Evolutionary conservation across 2,888 invertebrate genomes (phyloP).

Genomic region (Campaea margaritaria): DNA sequence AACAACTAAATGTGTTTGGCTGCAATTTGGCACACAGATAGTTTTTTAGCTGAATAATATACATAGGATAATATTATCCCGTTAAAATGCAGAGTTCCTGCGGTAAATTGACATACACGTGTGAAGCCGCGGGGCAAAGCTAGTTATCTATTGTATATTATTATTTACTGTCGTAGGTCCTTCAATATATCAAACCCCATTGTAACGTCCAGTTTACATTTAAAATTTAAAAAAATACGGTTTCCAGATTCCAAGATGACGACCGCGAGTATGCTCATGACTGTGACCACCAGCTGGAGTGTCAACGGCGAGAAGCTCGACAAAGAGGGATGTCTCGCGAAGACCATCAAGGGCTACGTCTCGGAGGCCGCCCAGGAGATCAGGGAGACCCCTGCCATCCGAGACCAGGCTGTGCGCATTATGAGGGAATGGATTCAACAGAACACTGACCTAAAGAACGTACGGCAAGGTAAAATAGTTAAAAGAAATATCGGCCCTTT

Average conservation of each 20-base stretch:
- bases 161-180: no score
- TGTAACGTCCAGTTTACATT: no score
- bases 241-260: conserved; percentile 59
- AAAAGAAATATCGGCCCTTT: no score
- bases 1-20: no score
- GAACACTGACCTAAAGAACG: conserved; percentile 88
- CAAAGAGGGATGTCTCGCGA: conserved; percentile 58
- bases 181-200: no score
- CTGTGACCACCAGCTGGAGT: conserved; percentile 71
- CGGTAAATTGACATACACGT: neutral
- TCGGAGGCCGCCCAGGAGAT: conserved; percentile 87
- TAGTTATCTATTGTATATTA: no score
- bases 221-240: no score
- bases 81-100: no score
- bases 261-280: conserved; percentile 73
- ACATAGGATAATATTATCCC: no score
- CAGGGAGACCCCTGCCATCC: conserved; percentile 87
- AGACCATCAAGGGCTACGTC: conserved; percentile 55
- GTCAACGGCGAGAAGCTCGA: conserved; percentile 65
- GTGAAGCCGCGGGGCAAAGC: neutral
- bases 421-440: conserved; percentile 89
- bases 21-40: no score
- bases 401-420: conserved; percentile 87
- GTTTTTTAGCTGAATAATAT: no score
- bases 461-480: conserved; percentile 88